Evolutionary conservation across 2,888 invertebrate species (phyloP).

Genomic region (Terebella lapidaria): DNA sequence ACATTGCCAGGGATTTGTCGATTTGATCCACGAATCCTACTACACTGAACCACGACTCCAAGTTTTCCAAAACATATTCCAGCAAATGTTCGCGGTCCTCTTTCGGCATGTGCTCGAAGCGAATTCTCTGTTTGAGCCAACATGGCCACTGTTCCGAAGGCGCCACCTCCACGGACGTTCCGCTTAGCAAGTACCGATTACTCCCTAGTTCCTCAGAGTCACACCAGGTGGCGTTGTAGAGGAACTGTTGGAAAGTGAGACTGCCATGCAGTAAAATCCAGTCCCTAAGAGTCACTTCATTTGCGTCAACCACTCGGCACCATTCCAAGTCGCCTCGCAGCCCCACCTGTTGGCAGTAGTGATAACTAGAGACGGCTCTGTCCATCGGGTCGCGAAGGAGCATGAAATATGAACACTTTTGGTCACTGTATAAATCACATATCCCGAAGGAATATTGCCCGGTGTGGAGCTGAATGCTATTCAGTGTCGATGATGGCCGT

Average conservation of each 20-base stretch:
- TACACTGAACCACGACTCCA: constrained; percentile 24
- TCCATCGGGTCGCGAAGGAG: constrained; percentile 22
- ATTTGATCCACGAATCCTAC: constrained; percentile 18
- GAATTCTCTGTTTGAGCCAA: constrained; percentile 21
- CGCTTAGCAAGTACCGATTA: neutral
- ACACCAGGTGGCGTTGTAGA: constrained; percentile 17
- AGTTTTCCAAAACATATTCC: constrained; percentile 17
- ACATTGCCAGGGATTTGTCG: constrained; percentile 15
- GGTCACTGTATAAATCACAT: neutral
- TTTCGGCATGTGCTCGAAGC: constrained; percentile 7
- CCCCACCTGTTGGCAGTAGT: constrained; percentile 19
- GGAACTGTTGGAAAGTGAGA: constrained; percentile 20
- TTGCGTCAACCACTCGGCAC: constrained; percentile 19
- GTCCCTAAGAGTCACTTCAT: constrained; percentile 14
- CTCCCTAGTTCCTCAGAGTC: neutral
- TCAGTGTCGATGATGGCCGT: too few species aligned
- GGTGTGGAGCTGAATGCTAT: too few species aligned
- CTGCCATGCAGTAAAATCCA: constrained; percentile 19
- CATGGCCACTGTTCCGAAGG: constrained; percentile 15
- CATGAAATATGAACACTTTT: constrained; percentile 15
- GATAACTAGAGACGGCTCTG: constrained; percentile 20
- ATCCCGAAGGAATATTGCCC: neutral
- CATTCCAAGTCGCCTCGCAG: constrained; percentile 20
- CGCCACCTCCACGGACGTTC: neutral
- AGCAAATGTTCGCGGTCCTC: constrained; percentile 6